Evolutionary conservation across 1,140 invertebrate species (phyloP), one percentile per base, ranked within the genome.

Genomic region (Spodoptera frugiperda): DNA sequence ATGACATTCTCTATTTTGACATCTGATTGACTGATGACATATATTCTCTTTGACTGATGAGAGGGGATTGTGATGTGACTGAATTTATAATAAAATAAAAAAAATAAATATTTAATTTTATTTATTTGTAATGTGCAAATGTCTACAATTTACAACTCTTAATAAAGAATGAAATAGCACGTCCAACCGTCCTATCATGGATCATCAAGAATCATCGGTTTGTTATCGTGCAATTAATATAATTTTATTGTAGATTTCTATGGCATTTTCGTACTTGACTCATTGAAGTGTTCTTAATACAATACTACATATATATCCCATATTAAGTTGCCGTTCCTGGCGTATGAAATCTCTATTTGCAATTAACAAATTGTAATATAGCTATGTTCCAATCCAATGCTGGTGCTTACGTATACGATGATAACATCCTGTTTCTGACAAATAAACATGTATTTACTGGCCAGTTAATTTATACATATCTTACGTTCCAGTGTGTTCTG

Each of bases 341-440:
- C 15, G 6, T 33, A 30, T 30, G 10, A n/a, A 63, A 44, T 19
- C 15, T 44, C 15, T 17, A 4, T 10, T 15, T 19, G 10, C 11
- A 5, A 3, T n/a, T 15, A 39, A 61, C n/a, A 61, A 61, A n/a
- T n/a, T 59, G n/a, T 12, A 33, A 33, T 33, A 33, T 8, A 59
- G 3, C 30, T 8, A 14, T 33, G 30, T 39, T 63, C 3, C 33
- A 12, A 17, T 63, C 11, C 15, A 3, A 8, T 39, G 51, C 51
- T 53, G 33, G 33, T 63, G 59, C 57, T 61, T 61, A 63, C 59
- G 59, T 63, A 63, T 63, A 44, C 59, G 59, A 17, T 44, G 59
- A 44, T 9, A 63, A 63, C 33, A 63, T 67, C 63, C 44, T 25
- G 63, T n/a, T 19, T 44, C 48, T 67, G 63, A 67, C 11, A 19